Base-by-base conservation (phyloP, 2,888 invertebrate genomes). In the Acheta domesticus region DNA sequence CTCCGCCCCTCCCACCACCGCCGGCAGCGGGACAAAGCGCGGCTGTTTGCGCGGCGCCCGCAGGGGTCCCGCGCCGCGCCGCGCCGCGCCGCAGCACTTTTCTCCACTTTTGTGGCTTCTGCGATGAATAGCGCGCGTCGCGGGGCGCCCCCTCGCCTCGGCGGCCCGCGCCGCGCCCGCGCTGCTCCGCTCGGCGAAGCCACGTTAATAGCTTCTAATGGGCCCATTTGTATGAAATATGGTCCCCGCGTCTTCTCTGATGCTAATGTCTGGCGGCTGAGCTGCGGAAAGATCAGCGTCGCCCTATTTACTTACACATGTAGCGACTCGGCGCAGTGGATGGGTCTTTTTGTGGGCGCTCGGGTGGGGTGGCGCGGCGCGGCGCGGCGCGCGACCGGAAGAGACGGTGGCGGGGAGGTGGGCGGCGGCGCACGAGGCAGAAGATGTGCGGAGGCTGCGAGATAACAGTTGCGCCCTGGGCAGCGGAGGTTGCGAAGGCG, bases 141-240 rank as follows among this genome's bases (percentile, higher is more conserved):
- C 62, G n/a, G 62, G 3, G 62, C 11, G 0, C 11, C 16, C 62
- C 14, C n/a, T 12, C 36, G 8, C 62, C 5, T 16, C 8, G 62
- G 3, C 14, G 62, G 16, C 4, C 12, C 14, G 16, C 62, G 4
- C 14, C 14, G 16, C 62, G 62, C 16, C 62, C 19, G 12, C 62
- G 19, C 62, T 2, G 2, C 62, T 2, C 16, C 19, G 62, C 62
- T 14, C 19, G 2, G 16, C 12, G n/a, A n/a, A 23, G 74, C 36
- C 48, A 79, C 76, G 79, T 79, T 78, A 79, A 79, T 79, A 79
- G 79, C 21, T n/a, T 19, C 75, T 79, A 79, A 79, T 79, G 79
- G 79, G 21, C 23, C 79, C 79, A 79, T 79, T 79, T 79, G 75
- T 79, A 79, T 79, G 79, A 79, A 79, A 79, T 79, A 79, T 79